Conservation (phyloP, 2,888 invertebrate genomes). For the Phortica magna region DNA sequence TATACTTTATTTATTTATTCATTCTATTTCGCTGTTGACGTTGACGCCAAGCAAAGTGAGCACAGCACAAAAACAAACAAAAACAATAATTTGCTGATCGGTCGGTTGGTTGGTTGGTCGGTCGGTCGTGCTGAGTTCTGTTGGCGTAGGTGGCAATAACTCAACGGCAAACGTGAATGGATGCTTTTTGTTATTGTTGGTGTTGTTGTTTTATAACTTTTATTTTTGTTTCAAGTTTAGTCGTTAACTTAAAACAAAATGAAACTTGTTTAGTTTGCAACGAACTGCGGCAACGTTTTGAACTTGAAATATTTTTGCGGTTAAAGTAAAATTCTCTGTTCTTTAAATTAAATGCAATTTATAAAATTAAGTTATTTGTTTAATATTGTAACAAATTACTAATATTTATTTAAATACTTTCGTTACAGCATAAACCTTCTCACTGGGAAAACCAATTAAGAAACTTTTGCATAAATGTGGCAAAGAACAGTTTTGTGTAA, state of each 20-base stretch:
- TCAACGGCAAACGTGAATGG: slow-evolving; percentile 17
- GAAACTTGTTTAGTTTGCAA: slow-evolving; percentile 23
- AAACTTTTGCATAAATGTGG: slow-evolving; percentile 11
- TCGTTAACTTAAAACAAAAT: neutral
- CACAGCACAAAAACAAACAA: too few species aligned
- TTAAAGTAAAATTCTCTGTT: neutral
- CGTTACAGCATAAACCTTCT: neutral
- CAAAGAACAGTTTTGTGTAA: neutral
- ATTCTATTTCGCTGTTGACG: too few species aligned
- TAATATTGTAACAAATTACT: neutral
- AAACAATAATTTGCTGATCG: too few species aligned
- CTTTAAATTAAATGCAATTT: slow-evolving; percentile 7
- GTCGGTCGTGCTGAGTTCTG: neutral
- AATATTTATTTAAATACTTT: neutral
- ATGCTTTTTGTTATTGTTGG: slow-evolving; percentile 19
- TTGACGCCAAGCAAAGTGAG: too few species aligned
- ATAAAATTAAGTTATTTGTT: neutral
- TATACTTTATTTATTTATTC: too few species aligned
- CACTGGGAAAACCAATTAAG: neutral
- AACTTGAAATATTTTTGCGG: slow-evolving; percentile 26
- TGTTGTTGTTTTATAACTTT: slow-evolving; percentile 12
- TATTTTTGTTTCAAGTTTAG: slow-evolving; percentile 7
- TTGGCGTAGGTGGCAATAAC: slow-evolving; percentile 29
- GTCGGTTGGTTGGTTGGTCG: too few species aligned
- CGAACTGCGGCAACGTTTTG: slow-evolving; percentile 11